Conservation (phyloP, 1,140 invertebrate genomes). For the Chlorops oryzae region DNA sequence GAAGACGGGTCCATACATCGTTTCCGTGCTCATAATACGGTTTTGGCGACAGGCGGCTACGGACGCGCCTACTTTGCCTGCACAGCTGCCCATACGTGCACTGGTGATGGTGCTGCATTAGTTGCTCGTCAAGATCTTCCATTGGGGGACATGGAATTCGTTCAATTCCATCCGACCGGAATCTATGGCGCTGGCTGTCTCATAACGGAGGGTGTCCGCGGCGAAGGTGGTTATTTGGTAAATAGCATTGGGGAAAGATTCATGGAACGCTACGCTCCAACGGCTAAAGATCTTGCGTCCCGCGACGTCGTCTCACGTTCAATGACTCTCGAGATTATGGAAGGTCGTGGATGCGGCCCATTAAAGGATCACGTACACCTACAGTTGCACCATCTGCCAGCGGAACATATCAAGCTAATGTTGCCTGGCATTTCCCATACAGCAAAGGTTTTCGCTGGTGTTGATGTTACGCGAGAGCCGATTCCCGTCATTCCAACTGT, state of each 20-base stretch:
- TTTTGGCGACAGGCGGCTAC: constrained; percentile 76
- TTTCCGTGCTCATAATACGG: constrained; percentile 65
- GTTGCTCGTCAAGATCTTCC: constrained; percentile 82
- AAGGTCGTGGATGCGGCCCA: constrained; percentile 87
- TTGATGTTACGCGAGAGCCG: constrained; percentile 94
- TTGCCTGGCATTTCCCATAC: constrained; percentile 83
- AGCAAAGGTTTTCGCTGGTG: constrained; percentile 96
- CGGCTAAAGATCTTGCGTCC: constrained; percentile 96
- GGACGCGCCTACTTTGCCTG: constrained; percentile 95
- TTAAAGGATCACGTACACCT: constrained; percentile 96
- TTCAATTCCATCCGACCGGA: constrained; percentile 99
- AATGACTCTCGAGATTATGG: constrained; percentile 95
- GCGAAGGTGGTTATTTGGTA: constrained; percentile 92
- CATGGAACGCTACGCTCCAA: constrained; percentile 97
- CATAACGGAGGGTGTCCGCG: constrained; percentile 92
- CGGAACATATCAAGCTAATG: constrained; percentile 76
- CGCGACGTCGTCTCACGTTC: constrained; percentile 96
- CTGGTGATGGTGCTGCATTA: constrained; percentile 97
- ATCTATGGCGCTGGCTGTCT: constrained; percentile 96
- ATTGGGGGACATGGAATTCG: constrained; percentile 93
- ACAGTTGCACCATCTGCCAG: constrained; percentile 90
- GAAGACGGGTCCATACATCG: constrained; percentile 94
- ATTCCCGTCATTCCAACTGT: constrained; percentile 97
- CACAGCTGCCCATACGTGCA: constrained; percentile 96
- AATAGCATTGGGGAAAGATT: constrained; percentile 95